Base-by-base conservation (phyloP, 2,797 vertebrate species). In the Dicrostonyx torquatus region DNA sequence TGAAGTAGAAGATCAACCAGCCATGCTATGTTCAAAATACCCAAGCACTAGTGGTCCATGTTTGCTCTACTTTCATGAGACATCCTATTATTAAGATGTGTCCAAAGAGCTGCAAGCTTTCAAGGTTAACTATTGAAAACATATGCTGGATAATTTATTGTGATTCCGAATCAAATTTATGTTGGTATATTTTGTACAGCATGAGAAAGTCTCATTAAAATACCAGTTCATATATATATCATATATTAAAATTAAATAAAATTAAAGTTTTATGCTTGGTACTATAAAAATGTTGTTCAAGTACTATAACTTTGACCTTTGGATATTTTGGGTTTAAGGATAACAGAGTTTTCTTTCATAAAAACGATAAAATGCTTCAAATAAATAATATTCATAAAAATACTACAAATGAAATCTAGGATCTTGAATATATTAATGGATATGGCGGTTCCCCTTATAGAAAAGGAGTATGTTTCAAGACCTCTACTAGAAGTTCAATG, bases 111-210 rank as follows among this genome's bases (percentile, higher is more conserved):
- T 75, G 1, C 12, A 89, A 83, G 17, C 40, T 29, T 77, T 37
- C 62, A 58, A 92, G 40, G 8, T 22, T 91, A 37, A 66, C 66
- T 79, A 50, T 29, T 48, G 89, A 55, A 94, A 62, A 92, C 72
- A 15, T 17, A 72, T 31, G 31, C 24, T 43, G 68, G 76, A 66
- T 29, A 70, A 85, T 45, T 86, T 50, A 92, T 34, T 87, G 26
- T 88, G 12, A 87, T 90, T 45, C 31, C 43, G 6, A 60, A 55
- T 86, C n/a, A 96, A 95, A 86, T 66, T 24, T 94, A 89, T 78
- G 45, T 76, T 84, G 50, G 20, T 90, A 94, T 18, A 45, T 68
- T 87, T 90, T 93, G 48, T 91, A 68, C 12, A 83, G 37, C 26
- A 34, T 64, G 31, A 76, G 48, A 96, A 76, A 78, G 15, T 78